These are phyloP conservation scores for Rhea pennata DNA, from an alignment of 2,113 vertebrate species.

Conservation along the genomic window DNA sequence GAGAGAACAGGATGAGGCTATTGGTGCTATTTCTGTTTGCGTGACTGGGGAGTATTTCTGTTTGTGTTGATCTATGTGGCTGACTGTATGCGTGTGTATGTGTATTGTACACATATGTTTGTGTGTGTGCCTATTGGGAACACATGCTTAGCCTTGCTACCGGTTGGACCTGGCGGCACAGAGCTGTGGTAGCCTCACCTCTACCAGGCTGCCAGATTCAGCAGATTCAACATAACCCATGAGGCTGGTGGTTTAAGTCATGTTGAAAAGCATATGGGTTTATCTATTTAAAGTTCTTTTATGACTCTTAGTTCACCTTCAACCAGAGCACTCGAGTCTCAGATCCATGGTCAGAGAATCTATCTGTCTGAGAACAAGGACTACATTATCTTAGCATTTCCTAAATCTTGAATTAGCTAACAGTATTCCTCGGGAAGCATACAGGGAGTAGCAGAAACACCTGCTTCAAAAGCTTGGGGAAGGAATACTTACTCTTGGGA, in stretches of 20 bases:
- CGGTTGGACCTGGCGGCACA: not conserved
- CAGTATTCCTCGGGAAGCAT: not conserved
- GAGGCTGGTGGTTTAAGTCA: no score
- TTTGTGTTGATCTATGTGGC: not conserved
- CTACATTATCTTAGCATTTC: not conserved
- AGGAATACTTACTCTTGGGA: slow-evolving; percentile 91
- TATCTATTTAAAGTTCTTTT: not conserved
- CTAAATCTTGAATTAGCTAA: not conserved
- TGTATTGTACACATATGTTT: not conserved
- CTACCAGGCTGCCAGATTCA: not conserved
- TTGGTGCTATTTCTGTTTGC: not conserved
- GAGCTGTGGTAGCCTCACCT: not conserved
- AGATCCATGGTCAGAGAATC: not conserved
- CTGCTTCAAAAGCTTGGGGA: not conserved
- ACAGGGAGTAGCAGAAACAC: not conserved
- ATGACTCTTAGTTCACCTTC: not conserved
- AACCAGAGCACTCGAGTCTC: not conserved
- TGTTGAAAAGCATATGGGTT: not conserved
- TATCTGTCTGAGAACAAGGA: not conserved
- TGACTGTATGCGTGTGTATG: not conserved
- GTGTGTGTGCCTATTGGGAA: accelerated
- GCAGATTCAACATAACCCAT: not conserved
- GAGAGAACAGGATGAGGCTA: not conserved
- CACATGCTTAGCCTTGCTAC: not conserved
- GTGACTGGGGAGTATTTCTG: not conserved